phyloP scores from a whole-genome alignment of 2,797 vertebrate genomes.

The Pseudomugil tenellus region DNA sequence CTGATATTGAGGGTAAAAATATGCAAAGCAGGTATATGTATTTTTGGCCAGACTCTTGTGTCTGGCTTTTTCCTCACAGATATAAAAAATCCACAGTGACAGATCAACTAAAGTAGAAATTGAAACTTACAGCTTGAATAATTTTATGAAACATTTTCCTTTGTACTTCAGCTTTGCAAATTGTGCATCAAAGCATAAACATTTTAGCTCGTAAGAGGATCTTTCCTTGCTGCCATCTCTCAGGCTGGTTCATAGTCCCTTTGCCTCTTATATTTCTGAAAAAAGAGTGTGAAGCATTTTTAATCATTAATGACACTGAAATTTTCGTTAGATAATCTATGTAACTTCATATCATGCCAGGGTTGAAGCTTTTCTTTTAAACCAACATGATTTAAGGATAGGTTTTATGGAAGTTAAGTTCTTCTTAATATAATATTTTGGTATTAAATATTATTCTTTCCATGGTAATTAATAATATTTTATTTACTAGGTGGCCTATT shows the following conservation, averaged over 20 bases:
- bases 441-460: not conserved
- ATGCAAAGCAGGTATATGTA: constrained; percentile 35
- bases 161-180: constrained; percentile 60
- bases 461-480: not conserved
- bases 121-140: constrained; percentile 67
- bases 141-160: constrained; percentile 61
- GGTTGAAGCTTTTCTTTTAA: not conserved
- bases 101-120: constrained; percentile 57
- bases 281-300: constrained; percentile 25
- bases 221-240: constrained; percentile 60
- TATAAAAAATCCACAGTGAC: constrained; percentile 36
- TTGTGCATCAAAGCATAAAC: constrained; percentile 62
- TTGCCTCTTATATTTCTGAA: constrained; percentile 49
- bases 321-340: constrained; percentile 40
- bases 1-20: constrained; percentile 36
- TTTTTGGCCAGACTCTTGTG: constrained; percentile 20
- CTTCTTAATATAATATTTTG: not conserved
- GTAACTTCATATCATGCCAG: constrained; percentile 4
- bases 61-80: constrained; percentile 25
- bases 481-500: not conserved
- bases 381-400: not conserved
- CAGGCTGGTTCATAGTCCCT: constrained; percentile 43
- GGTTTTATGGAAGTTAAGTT: not conserved
- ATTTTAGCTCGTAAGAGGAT: constrained; percentile 66
- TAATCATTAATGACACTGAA: constrained; percentile 30